Evolutionary conservation across 2,113 vertebrate genomes (phyloP).

Genomic region (Xenus cinereus): DNA sequence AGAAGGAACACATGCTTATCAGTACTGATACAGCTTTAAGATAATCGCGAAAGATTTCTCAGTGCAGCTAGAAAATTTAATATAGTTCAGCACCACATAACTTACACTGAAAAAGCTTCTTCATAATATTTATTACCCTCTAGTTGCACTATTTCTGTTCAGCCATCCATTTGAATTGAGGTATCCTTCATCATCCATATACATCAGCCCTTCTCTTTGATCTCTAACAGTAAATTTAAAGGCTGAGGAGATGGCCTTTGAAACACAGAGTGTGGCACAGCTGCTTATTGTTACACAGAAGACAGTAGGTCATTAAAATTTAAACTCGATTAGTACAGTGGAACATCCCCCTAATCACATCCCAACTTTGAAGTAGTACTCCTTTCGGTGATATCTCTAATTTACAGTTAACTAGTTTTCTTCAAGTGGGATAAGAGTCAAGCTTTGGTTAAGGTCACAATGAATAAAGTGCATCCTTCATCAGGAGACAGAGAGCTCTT

Average conservation of each 20-base stretch:
- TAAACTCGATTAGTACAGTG: slow-evolving; percentile 44
- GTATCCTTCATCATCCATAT: slow-evolving; percentile 8
- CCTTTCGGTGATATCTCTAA: neutral
- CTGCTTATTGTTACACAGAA: slow-evolving; percentile 50
- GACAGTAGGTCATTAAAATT: slow-evolving; percentile 51
- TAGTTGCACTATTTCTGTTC: neutral
- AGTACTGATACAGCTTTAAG: neutral
- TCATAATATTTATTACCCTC: slow-evolving; percentile 17
- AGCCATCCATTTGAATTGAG: slow-evolving; percentile 28
- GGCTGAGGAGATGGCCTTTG: slow-evolving; percentile 38
- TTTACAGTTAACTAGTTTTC: slow-evolving; percentile 41
- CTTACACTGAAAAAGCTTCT: neutral
- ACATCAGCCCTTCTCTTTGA: slow-evolving; percentile 33
- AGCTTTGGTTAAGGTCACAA: slow-evolving; percentile 15
- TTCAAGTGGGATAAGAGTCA: neutral
- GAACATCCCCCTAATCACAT: slow-evolving; percentile 36
- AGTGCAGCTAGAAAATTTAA: slow-evolving; percentile 5
- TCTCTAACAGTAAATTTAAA: slow-evolving; percentile 51
- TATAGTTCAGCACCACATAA: neutral
- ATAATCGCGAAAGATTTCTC: neutral
- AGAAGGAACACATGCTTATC: neutral
- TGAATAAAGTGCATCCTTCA: slow-evolving; percentile 32
- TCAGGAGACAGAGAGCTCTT: neutral
- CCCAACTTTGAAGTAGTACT: slow-evolving; percentile 31
- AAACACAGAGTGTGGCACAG: slow-evolving; percentile 40